These are phyloP conservation scores for Alcedo atthis DNA, from an alignment of 2,797 vertebrate species.

Conservation along the genomic window DNA sequence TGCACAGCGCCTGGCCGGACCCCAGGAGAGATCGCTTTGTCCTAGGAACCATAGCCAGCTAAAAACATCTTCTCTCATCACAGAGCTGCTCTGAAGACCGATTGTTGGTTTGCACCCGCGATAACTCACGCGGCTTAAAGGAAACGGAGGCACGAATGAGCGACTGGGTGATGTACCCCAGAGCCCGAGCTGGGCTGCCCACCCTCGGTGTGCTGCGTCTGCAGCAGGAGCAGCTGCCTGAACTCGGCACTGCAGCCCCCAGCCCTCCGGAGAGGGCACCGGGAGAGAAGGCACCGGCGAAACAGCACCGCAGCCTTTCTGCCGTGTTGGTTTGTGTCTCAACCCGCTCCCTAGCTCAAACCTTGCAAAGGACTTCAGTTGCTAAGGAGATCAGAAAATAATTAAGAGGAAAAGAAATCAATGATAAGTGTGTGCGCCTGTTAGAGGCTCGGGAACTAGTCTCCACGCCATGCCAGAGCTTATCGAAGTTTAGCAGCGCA, in stretches of 20 bases:
- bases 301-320: background rate
- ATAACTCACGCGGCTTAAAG: background rate
- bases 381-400: slow-evolving; percentile 64
- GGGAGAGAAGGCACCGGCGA: background rate
- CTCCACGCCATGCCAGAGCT: background rate
- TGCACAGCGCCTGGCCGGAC: background rate
- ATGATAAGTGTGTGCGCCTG: background rate
- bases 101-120: background rate
- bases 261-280: background rate
- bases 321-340: background rate
- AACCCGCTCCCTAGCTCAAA: background rate
- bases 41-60: background rate
- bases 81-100: background rate
- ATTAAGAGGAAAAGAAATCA: slow-evolving; percentile 36
- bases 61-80: background rate
- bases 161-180: background rate
- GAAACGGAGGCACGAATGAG: slow-evolving; percentile 9
- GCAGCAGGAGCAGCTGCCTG: background rate
- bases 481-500: slow-evolving; percentile 43
- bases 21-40: background rate
- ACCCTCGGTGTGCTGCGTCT: background rate
- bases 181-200: background rate
- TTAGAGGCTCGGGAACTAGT: background rate
- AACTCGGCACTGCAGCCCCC: background rate
- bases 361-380: slow-evolving; percentile 37